Base-by-base conservation (phyloP, 2,888 invertebrate species). In the Lochmaea crataegi region DNA sequence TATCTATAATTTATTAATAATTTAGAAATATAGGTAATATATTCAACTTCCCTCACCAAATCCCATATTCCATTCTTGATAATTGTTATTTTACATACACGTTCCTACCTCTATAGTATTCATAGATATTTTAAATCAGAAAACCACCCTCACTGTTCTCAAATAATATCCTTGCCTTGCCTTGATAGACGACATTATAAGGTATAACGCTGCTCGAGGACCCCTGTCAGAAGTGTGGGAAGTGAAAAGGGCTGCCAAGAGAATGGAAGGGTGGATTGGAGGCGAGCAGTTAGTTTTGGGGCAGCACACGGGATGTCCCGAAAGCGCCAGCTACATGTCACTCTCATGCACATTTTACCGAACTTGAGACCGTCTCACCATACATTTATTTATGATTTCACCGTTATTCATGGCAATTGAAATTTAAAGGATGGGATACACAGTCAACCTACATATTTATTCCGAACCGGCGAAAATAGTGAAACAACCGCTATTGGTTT, bases 361-460 rank as follows among this genome's bases (percentile, higher is more conserved):
- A 63, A 63, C 66, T 71, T 66, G 61, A 65, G 65, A 45, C 42
- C 53, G 66, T 67, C 56, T 58, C 71, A 53, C 61, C 71, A 61
- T 74, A 71, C 45, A 60, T 76, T 76, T 78, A 78, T 80, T 79
- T 81, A 80, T 81, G 80, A 81, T 80, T 41, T 79, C 78, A 75
- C 79, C 78, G 80, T 80, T 80, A 82, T 81, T 82, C 82, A 80
- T 81, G 79, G 79, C 78, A 80, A 80, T 78, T 79, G 77, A 78
- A 80, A 80, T 79, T 76, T 68, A 53, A 57, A 32, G 53, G 16
- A 53, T 18, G 18, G 16, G 16, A 16, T 18, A 18, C 7, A 16
- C 51, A 7, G 16, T 16, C 48, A 5, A 48, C 48, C 48, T n/a
- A 16, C n/a, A n/a, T 53, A 53, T 16, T 53, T 53, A 53, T 53